phyloP scores from a whole-genome alignment of 2,888 invertebrate species.

The Agrotis segetum region DNA sequence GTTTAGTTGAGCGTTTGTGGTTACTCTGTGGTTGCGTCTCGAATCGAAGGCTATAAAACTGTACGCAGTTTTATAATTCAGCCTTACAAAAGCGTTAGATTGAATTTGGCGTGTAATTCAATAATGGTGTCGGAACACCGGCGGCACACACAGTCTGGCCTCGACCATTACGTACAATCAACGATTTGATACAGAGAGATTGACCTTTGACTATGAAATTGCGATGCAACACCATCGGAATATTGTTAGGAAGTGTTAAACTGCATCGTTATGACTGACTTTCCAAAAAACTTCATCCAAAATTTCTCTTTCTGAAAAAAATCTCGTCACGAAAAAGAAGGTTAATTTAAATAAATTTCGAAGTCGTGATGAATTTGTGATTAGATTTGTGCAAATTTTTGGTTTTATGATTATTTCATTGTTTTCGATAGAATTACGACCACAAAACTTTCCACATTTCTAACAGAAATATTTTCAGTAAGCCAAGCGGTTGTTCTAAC shows the following conservation, averaged over 20 bases:
- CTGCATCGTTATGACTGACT: constrained; percentile 72
- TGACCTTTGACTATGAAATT: constrained; percentile 80
- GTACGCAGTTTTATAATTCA: constrained; percentile 76
- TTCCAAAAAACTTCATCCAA: constrained; percentile 65
- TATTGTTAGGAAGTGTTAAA: constrained; percentile 71
- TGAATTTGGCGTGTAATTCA: constrained; percentile 86
- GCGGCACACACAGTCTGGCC: constrained; percentile 84
- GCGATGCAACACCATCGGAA: constrained; percentile 65
- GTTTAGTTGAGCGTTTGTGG: constrained; percentile 57
- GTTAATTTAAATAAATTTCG: constrained; percentile 41
- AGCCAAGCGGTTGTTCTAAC: constrained; percentile 16
- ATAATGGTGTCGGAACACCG: constrained; percentile 87
- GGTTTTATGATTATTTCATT: constrained; percentile 49
- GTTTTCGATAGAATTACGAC: constrained; percentile 32
- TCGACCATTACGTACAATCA: constrained; percentile 84
- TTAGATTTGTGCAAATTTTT: constrained; percentile 20
- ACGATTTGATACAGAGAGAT: constrained; percentile 83
- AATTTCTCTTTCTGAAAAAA: constrained; percentile 41
- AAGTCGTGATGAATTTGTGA: constrained; percentile 57
- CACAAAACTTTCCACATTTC: constrained; percentile 27
- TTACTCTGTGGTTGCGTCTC: constrained; percentile 75
- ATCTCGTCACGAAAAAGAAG: constrained; percentile 41
- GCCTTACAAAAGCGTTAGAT: constrained; percentile 80
- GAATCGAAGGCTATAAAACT: constrained; percentile 80
- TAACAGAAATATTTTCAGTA: constrained; percentile 7